phyloP scores from a whole-genome alignment of 2,797 vertebrate genomes.

The Sebastiscus albofasciatus region DNA sequence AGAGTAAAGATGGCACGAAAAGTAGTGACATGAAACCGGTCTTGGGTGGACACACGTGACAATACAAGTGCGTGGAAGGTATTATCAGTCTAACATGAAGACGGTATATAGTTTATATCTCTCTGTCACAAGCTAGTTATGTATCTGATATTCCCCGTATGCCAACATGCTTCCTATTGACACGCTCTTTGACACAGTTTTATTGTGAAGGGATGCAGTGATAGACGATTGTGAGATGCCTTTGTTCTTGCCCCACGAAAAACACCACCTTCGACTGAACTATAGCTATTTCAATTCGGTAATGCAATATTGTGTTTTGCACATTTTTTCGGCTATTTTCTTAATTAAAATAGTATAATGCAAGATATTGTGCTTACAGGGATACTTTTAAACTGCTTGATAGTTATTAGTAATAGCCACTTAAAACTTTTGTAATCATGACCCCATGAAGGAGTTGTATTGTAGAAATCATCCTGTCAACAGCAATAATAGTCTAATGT shows the following conservation, averaged over 20 bases:
- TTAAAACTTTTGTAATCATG: slow-evolving; percentile 32
- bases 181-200: neutral
- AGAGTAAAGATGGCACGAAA: slow-evolving; percentile 6
- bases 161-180: neutral
- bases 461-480: slow-evolving; percentile 34
- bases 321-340: slow-evolving; percentile 36
- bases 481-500: slow-evolving; percentile 43
- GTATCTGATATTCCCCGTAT: neutral
- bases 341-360: slow-evolving; percentile 46
- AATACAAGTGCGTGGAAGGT: neutral
- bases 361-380: slow-evolving; percentile 15
- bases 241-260: slow-evolving; percentile 29
- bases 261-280: slow-evolving; percentile 8
- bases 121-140: slow-evolving; percentile 6
- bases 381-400: slow-evolving; percentile 27
- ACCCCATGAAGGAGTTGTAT: slow-evolving; percentile 1
- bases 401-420: slow-evolving; percentile 33
- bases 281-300: slow-evolving; percentile 41
- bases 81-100: slow-evolving; percentile 21
- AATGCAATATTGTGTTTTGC: slow-evolving; percentile 54
- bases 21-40: neutral
- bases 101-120: neutral
- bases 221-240: neutral
- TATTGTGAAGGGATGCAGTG: slow-evolving; percentile 1
- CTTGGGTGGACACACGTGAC: neutral